A percentile compares a stretch with the other conserved stretches of the same genome.
phyloP scores from a whole-genome alignment of 2,888 invertebrate species.

The Callyntrura guangdongensis region DNA sequence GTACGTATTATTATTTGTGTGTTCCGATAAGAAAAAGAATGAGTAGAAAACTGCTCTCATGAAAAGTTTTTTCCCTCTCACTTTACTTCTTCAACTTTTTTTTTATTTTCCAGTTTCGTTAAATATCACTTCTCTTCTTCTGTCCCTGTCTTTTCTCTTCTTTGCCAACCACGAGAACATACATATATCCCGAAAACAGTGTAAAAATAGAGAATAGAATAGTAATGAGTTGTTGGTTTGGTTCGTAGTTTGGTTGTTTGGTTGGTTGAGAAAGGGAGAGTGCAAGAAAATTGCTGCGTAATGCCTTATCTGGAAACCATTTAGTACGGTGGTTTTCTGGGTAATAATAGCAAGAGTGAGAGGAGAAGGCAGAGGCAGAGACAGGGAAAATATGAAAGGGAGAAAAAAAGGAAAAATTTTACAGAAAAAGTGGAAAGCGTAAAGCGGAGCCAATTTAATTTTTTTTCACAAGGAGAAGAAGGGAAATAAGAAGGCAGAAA shows the following conservation, averaged over 20 bases:
- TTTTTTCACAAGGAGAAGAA: conserved; percentile 28
- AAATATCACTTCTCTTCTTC: neutral
- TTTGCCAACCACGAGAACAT: conserved; percentile 8
- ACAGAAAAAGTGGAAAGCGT: conserved; percentile 25
- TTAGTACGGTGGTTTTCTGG: conserved; percentile 52
- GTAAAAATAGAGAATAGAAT: conserved; percentile 49
- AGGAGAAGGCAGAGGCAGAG: neutral
- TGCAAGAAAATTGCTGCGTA: conserved; percentile 71
- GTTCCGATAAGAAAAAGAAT: conserved; percentile 34
- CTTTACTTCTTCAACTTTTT: conserved; percentile 34
- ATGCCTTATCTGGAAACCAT: conserved; percentile 77
- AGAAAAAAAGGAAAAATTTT: neutral
- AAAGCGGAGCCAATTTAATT: conserved; percentile 77
- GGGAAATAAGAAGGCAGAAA: neutral
- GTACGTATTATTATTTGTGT: neutral
- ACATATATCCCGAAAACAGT: neutral
- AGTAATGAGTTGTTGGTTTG: conserved; percentile 57
- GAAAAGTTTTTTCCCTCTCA: conserved; percentile 10
- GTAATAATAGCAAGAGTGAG: conserved; percentile 22
- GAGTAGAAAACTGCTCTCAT: neutral
- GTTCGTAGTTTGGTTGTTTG: neutral
- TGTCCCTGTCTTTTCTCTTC: conserved; percentile 52
- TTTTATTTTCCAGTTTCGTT: conserved; percentile 36
- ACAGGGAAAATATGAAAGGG: conserved; percentile 6
- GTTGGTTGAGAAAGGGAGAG: conserved; percentile 13